Evolutionary conservation across 2,113 vertebrate genomes (phyloP).

Genomic region (Psilopsiagon aymara): DNA sequence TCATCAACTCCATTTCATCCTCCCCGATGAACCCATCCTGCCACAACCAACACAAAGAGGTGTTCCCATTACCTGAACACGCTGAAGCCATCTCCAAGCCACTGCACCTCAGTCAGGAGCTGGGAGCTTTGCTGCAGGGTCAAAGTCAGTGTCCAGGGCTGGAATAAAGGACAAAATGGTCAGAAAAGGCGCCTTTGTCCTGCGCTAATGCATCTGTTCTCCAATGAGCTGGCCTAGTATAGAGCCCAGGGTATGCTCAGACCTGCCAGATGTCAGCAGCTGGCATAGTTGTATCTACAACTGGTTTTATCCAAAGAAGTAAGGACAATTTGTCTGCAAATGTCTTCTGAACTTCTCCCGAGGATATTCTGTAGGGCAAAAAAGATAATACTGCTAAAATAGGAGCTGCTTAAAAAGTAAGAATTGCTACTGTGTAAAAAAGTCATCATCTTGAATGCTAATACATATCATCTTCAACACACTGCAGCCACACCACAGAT

Average conservation of each 20-base stretch:
- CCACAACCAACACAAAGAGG: fast-evolving
- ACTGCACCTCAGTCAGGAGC: not conserved
- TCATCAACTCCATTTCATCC: fast-evolving
- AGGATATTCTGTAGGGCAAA: not conserved
- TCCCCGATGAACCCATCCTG: fast-evolving
- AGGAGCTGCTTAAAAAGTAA: not conserved
- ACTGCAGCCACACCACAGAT: slow-evolving; percentile 24
- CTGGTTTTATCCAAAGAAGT: fast-evolving
- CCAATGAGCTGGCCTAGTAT: fast-evolving
- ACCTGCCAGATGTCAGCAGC: not conserved
- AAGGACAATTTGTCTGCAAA: not conserved
- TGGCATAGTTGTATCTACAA: fast-evolving
- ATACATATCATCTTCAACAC: slow-evolving; percentile 22
- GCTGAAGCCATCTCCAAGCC: fast-evolving
- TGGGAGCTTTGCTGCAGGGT: not conserved
- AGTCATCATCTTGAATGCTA: not conserved
- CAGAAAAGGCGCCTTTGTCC: not conserved
- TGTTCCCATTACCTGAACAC: fast-evolving
- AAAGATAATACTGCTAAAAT: not conserved
- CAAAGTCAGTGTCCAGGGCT: not conserved
- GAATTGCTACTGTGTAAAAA: not conserved
- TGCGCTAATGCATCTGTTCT: fast-evolving
- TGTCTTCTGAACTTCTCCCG: not conserved
- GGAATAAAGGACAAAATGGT: not conserved
- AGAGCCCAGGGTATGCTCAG: fast-evolving